phyloP scores from a whole-genome alignment of 1,140 invertebrate species.

The Ceratosolen fusciceps region DNA sequence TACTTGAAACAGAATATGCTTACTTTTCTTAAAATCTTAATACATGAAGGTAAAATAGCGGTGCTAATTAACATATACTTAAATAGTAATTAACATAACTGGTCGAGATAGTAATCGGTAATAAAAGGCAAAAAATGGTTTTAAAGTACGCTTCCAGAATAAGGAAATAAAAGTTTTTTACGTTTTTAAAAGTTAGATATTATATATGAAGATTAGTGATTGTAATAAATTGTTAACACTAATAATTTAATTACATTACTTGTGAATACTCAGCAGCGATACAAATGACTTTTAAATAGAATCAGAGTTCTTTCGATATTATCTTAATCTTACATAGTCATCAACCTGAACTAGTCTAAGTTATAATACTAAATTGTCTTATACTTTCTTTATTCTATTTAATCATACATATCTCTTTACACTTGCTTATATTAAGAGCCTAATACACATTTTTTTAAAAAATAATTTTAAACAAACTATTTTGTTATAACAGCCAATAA shows the following conservation, averaged over 20 bases:
- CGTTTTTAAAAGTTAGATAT: conserved; percentile 21
- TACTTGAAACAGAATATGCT: conserved; percentile 1
- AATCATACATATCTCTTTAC: no score
- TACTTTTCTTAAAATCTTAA: conserved; percentile 28
- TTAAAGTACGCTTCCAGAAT: conserved; percentile 63
- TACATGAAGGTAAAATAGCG: conserved; percentile 64
- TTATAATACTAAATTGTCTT: no score
- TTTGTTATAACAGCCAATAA: no score
- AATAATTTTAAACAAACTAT: no score
- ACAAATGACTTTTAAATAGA: conserved; percentile 50
- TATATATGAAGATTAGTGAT: conserved; percentile 53
- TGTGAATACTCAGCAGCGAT: conserved; percentile 65
- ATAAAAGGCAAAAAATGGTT: conserved; percentile 51
- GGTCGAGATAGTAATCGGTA: conserved; percentile 45
- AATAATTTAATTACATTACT: conserved; percentile 60
- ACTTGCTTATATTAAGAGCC: no score
- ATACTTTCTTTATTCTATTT: no score
- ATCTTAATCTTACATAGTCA: conserved; percentile 63
- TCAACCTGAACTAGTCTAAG: conserved; percentile 70
- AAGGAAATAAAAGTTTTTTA: conserved; percentile 49
- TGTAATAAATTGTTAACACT: conserved; percentile 55
- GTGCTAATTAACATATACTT: conserved; percentile 69
- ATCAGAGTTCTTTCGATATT: conserved; percentile 19
- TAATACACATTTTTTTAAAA: no score
- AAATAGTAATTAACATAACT: conserved; percentile 58